A percentile compares a stretch with the other conserved stretches of the same genome.
These are phyloP conservation scores for Grus americana DNA, from an alignment of 2,113 vertebrate species.

Conservation along the genomic window DNA sequence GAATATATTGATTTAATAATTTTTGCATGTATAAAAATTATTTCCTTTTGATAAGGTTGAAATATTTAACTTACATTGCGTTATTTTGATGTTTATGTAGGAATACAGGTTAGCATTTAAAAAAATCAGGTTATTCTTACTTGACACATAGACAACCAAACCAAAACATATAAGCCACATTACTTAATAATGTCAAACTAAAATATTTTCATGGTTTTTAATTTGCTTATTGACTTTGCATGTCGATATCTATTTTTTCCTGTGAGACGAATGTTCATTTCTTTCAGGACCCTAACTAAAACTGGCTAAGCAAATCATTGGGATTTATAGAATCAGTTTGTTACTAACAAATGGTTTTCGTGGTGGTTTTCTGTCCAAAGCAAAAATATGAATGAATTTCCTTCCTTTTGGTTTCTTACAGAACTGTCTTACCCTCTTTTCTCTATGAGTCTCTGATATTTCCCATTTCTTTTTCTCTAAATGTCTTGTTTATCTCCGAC, in stretches of 20 bases:
- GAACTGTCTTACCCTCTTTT: background rate
- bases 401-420: background rate
- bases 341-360: background rate
- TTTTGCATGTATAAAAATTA: background rate
- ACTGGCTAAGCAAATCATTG: background rate
- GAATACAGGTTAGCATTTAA: background rate
- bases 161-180: background rate
- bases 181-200: background rate
- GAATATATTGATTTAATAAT: background rate
- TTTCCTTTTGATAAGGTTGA: background rate
- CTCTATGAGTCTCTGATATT: accelerated
- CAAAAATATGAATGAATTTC: background rate
- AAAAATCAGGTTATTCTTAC: background rate
- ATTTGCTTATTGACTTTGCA: background rate
- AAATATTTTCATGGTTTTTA: background rate
- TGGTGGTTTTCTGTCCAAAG: background rate
- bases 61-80: background rate
- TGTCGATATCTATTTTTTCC: background rate
- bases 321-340: background rate
- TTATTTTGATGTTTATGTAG: background rate
- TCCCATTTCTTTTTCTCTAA: background rate
- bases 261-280: background rate
- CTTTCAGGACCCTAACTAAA: background rate
- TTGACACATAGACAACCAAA: background rate
- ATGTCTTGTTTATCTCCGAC: background rate